Conservation (phyloP, 2,113 vertebrate species). For the Pseudorhombus dupliciocellatus region DNA sequence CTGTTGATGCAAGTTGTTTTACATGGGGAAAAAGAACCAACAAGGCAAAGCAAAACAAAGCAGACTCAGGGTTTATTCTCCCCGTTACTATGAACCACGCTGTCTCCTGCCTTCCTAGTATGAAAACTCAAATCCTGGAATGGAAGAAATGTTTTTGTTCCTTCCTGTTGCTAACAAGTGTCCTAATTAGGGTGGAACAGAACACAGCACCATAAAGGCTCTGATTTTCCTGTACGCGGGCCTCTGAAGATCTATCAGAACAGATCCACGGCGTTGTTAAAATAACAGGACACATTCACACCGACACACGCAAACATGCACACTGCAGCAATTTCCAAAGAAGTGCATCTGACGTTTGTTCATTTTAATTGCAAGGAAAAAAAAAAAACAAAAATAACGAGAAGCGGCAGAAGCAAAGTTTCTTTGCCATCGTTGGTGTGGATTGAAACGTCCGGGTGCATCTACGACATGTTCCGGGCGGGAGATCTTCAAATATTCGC, state of each 20-base stretch:
- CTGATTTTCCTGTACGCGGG: constrained; percentile 19
- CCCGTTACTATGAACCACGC: constrained; percentile 9
- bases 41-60: background rate
- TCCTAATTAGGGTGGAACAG: constrained; percentile 37
- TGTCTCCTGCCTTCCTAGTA: background rate
- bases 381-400: constrained; percentile 20
- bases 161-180: constrained; percentile 13
- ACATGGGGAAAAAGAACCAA: background rate
- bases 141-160: constrained; percentile 29
- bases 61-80: constrained; percentile 13
- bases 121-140: constrained; percentile 1
- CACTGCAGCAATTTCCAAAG: constrained; percentile 63
- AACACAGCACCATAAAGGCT: constrained; percentile 36
- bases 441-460: constrained; percentile 18
- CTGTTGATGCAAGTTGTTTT: background rate
- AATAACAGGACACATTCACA: constrained; percentile 35
- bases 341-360: constrained; percentile 73
- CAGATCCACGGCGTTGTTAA: constrained; percentile 43
- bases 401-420: constrained; percentile 36
- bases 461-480: background rate
- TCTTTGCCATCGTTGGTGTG: constrained; percentile 48
- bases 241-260: constrained; percentile 34
- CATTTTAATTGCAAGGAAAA: constrained; percentile 38
- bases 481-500: constrained; percentile 39
- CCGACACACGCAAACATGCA: constrained; percentile 29